Evolutionary conservation across 2,888 invertebrate species (phyloP).

Genomic region (Rugalucina vietnamica): DNA sequence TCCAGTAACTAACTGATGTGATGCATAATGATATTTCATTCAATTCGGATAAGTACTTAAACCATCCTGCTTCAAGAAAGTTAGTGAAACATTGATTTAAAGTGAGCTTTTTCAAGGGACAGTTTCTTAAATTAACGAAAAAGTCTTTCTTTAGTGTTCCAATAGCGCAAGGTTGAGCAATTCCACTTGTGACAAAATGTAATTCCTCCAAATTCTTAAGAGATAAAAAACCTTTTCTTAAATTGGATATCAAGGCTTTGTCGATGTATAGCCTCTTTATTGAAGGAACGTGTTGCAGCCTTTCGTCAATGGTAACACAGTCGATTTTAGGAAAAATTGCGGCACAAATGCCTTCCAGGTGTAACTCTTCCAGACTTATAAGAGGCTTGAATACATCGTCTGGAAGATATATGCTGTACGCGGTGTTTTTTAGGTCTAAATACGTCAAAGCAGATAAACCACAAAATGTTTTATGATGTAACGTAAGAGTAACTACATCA

Average conservation of each 20-base stretch:
- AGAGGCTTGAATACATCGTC: not conserved
- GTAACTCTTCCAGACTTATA: not conserved
- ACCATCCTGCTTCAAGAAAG: not conserved
- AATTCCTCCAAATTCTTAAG: not conserved
- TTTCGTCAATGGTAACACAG: not conserved
- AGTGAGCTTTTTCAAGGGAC: not conserved
- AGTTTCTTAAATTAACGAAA: not conserved
- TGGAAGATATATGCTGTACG: not conserved
- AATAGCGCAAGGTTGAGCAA: not conserved
- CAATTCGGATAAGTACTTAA: not conserved
- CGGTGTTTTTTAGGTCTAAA: not conserved
- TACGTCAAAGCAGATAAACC: not conserved
- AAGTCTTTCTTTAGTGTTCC: not conserved
- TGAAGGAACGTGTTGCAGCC: not conserved
- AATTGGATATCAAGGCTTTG: not conserved
- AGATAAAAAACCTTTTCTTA: not conserved
- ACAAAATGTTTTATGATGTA: not conserved
- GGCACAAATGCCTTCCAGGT: not conserved
- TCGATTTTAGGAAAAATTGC: not conserved
- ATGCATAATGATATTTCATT: not conserved
- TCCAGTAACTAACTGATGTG: not conserved
- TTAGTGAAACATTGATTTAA: not conserved
- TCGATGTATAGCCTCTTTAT: not conserved
- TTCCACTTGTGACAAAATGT: not conserved
- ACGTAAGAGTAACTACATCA: not conserved